Evolutionary conservation across 2,797 vertebrate genomes (phyloP).

Genomic region (Euphonia xanthogaster): DNA sequence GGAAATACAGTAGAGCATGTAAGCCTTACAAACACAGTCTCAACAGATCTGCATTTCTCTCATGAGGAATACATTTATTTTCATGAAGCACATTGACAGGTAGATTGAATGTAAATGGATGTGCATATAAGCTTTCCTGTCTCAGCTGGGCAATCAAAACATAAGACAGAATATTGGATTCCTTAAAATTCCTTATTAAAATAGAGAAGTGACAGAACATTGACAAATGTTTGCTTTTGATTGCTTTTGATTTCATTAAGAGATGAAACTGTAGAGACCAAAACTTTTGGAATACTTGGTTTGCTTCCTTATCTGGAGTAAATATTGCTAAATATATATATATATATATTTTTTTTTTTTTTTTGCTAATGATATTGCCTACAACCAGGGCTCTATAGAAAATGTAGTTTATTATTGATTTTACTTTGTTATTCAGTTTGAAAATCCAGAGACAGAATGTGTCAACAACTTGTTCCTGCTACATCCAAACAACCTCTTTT

Average conservation of each 20-base stretch:
- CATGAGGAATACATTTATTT: conserved; percentile 35
- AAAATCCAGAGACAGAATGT: background rate
- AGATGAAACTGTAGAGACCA: background rate
- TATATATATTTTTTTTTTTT: background rate
- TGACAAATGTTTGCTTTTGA: background rate
- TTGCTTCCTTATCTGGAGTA: background rate
- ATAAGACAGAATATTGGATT: background rate
- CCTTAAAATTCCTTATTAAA: conserved; percentile 22
- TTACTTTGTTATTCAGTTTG: background rate
- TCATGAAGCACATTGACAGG: background rate
- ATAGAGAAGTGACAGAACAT: background rate
- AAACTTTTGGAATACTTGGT: background rate
- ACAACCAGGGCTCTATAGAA: background rate
- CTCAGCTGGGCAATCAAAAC: conserved; percentile 26
- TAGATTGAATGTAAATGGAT: conserved; percentile 16
- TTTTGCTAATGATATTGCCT: background rate
- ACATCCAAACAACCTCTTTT: background rate
- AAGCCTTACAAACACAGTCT: background rate
- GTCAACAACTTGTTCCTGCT: background rate
- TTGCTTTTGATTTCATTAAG: background rate
- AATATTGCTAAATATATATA: background rate
- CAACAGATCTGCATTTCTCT: background rate
- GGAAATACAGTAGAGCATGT: background rate
- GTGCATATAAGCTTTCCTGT: background rate
- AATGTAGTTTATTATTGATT: background rate